Percentiles rank a stretch among this genome's conserved stretches.
phyloP scores from a whole-genome alignment of 2,888 invertebrate species.

The Lydus trimaculatus region DNA sequence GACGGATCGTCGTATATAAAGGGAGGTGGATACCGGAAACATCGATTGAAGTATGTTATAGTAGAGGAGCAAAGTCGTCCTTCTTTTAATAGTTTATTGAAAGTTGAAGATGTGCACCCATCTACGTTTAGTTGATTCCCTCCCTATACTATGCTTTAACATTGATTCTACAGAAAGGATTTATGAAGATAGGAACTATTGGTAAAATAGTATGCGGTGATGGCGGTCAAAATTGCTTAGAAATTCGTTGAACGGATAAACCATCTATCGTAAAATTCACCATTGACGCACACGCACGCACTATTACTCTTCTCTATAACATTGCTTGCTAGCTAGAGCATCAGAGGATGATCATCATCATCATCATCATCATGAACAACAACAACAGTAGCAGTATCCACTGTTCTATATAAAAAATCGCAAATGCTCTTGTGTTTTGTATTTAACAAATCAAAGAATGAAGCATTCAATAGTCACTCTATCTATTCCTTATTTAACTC shows the following conservation, averaged over 20 bases:
- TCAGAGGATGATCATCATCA: no score
- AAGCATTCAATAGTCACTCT: no score
- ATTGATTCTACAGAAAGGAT: not conserved
- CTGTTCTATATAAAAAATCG: no score
- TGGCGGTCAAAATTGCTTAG: not conserved
- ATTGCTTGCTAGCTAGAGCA: not conserved
- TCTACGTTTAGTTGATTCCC: not conserved
- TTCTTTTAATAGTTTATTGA: conserved; percentile 25
- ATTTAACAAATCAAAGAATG: no score
- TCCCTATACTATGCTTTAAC: not conserved
- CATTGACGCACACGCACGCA: conserved; percentile 3
- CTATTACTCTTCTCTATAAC: not conserved
- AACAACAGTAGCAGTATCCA: no score
- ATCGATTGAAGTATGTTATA: not conserved
- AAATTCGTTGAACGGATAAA: conserved; percentile 4
- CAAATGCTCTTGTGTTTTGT: no score
- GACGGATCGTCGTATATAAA: conserved; percentile 22
- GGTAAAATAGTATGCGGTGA: not conserved
- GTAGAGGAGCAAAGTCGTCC: conserved; percentile 9
- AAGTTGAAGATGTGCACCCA: conserved; percentile 15
- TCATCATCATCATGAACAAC: no score
- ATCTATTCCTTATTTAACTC: no score
- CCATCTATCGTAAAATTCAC: conserved; percentile 1
- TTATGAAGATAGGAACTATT: not conserved
- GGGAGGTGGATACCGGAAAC: conserved; percentile 4